Evolutionary conservation across 1,140 invertebrate genomes (phyloP).

Genomic region (Odontomachus brunneus): DNA sequence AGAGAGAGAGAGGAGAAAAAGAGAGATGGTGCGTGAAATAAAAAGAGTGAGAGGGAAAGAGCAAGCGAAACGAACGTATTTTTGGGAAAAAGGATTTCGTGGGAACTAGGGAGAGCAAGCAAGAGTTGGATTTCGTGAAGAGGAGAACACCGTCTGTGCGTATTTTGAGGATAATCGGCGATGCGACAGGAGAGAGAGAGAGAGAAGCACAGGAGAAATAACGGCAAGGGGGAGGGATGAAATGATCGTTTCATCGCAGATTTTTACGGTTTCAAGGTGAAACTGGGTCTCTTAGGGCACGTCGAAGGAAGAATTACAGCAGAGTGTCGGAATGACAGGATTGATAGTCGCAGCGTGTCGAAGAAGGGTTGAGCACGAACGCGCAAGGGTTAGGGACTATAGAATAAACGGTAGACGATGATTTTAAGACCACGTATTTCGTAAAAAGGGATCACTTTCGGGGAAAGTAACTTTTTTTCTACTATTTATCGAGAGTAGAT

Average conservation of each 20-base stretch:
- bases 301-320: slow-evolving; percentile 59
- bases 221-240: slow-evolving; percentile 19
- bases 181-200: slow-evolving; percentile 33
- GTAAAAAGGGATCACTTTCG: slow-evolving; percentile 48
- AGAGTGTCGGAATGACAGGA: slow-evolving; percentile 1
- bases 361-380: slow-evolving; percentile 60
- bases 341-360: slow-evolving; percentile 18
- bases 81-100: slow-evolving; percentile 82
- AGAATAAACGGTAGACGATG: neutral
- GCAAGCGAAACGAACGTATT: slow-evolving; percentile 65
- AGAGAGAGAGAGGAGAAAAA: slow-evolving; percentile 21
- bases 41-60: slow-evolving; percentile 6
- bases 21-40: neutral
- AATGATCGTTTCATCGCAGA: slow-evolving; percentile 64
- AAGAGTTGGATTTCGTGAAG: slow-evolving; percentile 80
- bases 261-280: slow-evolving; percentile 73
- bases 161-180: slow-evolving; percentile 50
- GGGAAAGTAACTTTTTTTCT: slow-evolving; percentile 22
- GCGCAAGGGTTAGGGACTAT: slow-evolving; percentile 45
- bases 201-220: neutral
- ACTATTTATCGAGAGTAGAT: slow-evolving; percentile 3
- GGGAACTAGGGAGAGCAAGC: slow-evolving; percentile 77
- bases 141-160: slow-evolving; percentile 48
- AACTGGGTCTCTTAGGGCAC: slow-evolving; percentile 39
- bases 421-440: slow-evolving; percentile 22